Base-by-base conservation (phyloP, 2,113 vertebrate species). In the Cynopterus brachyotis region DNA sequence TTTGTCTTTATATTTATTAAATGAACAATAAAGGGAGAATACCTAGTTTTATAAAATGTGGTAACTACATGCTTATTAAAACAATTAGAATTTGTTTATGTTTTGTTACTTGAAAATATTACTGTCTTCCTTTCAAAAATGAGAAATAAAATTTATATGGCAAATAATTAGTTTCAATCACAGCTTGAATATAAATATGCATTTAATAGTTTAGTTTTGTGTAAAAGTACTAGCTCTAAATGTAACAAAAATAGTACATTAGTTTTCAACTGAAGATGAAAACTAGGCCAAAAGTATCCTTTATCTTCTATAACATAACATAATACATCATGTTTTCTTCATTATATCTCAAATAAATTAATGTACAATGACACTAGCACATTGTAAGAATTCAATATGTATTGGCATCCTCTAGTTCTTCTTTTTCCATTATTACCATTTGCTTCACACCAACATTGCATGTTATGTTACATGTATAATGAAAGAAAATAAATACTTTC, bases 221-320 rank as follows among this genome's bases (percentile, higher is more conserved):
- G 8, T 37, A 59, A 50, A 70, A 0, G 0, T n/a, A 17, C 15
- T 47, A 35, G 6, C 40, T 96, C 55, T 50, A 87, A 84, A 82
- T 22, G n/a, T 60, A 96, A 78, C 30, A 84, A 93, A 95, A 95
- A 3, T 2, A 64, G 37, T 11, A 84, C n/a, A 66, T 86, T 45
- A 5, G 83, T 93, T 35, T 82, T 30, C 47, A 88, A 26, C 35
- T 94, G 30, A 53, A 90, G 69, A 66, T 59, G 87, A 10, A 59
- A 86, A n/a, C 2, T 7, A 3, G 0, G 2, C 0, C 2, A 93
- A 57, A 62, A 26, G 9, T n/a, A 22, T 40, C 3, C 1, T 70
- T 11, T 78, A 6, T 57, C 1, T 10, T 42, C 40, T 72, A n/a
- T 62, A 60, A 64, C 32, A 82, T 81, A 30, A 42, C 45, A 50